Base-by-base conservation (phyloP, 2,797 vertebrate species). In the Sandelia bainsii region DNA sequence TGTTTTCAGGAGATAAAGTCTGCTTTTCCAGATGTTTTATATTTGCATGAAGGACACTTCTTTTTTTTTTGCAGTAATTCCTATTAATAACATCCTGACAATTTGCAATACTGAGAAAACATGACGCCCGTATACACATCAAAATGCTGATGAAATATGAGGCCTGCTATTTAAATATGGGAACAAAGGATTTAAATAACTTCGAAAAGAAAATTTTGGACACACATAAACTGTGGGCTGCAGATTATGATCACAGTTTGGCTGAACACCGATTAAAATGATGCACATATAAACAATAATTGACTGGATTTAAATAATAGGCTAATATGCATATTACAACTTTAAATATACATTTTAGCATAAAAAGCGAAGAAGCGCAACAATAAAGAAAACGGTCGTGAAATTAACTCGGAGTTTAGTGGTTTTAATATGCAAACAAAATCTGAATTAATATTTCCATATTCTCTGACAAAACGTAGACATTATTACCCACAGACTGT, bases 271-370 rank as follows among this genome's bases (percentile, higher is more conserved):
- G 13, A 32, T 14, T 48, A 44, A 44, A 81, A 60, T 5, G 1
- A 0, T 19, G 23, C 13, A 69, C 27, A 62, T 66, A 27, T 17
- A 20, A 57, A 69, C 13, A 14, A 20, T 17, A 25, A 8, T 4
- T 8, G 3, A 3, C 59, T 57, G 45, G 13, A 84, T 85, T 77
- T 74, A 22, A 84, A 85, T 17, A 45, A 16, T 13, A 34, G 32
- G 32, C 3, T 89, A 61, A 57, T 69, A 75, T 82, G 77, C 77
- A 83, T 82, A 72, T 5, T 10, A 34, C 5, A 52, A 46, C 1
- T 12, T 23, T 39, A 49, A 48, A 40, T 4, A 45, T 0, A 22
- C 0, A 9, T 59, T 25, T 62, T 0, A 22, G 7, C 8, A 0
- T 4, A 46, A 16, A 0, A 5, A 46, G 10, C 6, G n/a, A 11